Evolutionary conservation across 2,797 vertebrate species (phyloP).

Genomic region (Pogoniulus pusillus): DNA sequence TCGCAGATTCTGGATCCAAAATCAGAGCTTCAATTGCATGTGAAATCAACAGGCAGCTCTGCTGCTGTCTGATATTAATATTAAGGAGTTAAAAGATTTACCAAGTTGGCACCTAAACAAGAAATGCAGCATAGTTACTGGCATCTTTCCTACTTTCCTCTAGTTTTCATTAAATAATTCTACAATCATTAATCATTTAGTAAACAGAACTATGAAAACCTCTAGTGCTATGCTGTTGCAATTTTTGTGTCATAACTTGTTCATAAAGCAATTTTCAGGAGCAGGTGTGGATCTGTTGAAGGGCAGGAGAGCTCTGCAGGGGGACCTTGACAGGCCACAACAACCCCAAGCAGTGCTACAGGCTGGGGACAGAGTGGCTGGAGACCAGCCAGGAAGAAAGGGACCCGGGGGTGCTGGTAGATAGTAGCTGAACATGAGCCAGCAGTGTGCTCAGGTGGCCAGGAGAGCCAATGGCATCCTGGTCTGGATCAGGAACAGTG

Average conservation of each 20-base stretch:
- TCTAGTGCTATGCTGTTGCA: not conserved
- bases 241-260: not conserved
- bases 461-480: too few relatives aligned
- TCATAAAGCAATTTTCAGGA: too few relatives aligned
- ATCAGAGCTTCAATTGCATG: conserved; percentile 95
- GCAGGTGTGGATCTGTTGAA: too few relatives aligned
- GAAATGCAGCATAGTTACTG: not conserved
- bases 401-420: too few relatives aligned
- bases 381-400: too few relatives aligned
- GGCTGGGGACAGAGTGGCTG: too few relatives aligned
- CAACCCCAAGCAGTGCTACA: too few relatives aligned
- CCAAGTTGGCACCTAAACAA: not conserved
- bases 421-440: too few relatives aligned
- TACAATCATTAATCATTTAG: not conserved
- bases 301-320: too few relatives aligned
- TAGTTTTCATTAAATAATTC: not conserved
- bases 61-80: conserved; percentile 87
- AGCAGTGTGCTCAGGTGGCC: too few relatives aligned
- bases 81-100: conserved; percentile 77
- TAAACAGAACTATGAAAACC: not conserved
- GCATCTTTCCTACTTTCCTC: not conserved
- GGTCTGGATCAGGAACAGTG: too few relatives aligned
- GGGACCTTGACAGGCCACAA: too few relatives aligned
- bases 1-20: conserved; percentile 92
- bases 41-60: conserved; percentile 94